Evolutionary conservation across 2,888 invertebrate species (phyloP).

Genomic region (Liodrosophila aerea): DNA sequence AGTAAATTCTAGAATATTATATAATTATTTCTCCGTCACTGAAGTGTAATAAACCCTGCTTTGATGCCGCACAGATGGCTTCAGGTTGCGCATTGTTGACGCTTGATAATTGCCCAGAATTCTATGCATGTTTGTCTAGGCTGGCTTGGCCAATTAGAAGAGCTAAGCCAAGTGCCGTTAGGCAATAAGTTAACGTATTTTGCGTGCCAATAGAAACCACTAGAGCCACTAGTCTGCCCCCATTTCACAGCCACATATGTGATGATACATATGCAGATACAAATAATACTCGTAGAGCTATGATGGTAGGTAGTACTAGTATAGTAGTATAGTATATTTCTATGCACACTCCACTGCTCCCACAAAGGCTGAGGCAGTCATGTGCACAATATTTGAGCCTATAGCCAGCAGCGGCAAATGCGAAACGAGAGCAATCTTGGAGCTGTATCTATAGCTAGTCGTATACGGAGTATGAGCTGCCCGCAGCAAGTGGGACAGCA

Average conservation of each 20-base stretch:
- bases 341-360: conserved; percentile 26
- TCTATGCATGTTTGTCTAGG: too few species aligned
- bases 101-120: conserved; percentile 26
- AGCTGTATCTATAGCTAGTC: conserved; percentile 29
- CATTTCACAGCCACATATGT: not conserved
- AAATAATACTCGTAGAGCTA: not conserved
- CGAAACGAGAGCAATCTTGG: conserved; percentile 26
- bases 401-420: conserved; percentile 26
- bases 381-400: conserved; percentile 56
- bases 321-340: too few species aligned
- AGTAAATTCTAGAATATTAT: too few species aligned
- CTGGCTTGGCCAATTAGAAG: conserved; percentile 37
- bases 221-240: not conserved
- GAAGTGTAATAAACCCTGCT: not conserved
- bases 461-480: conserved; percentile 10
- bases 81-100: conserved; percentile 3
- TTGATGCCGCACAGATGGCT: conserved; percentile 1
- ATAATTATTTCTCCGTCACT: too few species aligned
- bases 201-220: conserved; percentile 35
- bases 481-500: conserved; percentile 4
- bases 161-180: conserved; percentile 16
- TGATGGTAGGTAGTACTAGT: too few species aligned
- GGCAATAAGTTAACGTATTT: conserved; percentile 41
- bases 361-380: conserved; percentile 46
- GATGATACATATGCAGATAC: not conserved